Percentiles rank a stretch among this genome's conserved stretches.
Conservation (phyloP, 2,113 vertebrate species). For the Plecotus auritus region DNA sequence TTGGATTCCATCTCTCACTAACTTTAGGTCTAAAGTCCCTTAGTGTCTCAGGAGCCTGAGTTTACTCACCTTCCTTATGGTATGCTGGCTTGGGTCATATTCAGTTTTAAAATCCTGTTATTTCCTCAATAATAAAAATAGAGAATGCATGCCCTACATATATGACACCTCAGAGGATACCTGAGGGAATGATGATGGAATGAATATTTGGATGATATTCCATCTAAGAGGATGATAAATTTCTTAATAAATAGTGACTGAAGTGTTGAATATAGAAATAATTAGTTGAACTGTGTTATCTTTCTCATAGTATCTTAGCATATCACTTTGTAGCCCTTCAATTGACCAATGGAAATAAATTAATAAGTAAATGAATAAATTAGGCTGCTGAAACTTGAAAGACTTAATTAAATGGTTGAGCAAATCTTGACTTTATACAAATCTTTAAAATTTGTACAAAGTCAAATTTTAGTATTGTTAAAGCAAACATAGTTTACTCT, state of each 20-base stretch:
- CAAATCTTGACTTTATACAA: background rate
- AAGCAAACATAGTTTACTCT: background rate
- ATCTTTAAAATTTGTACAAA: background rate
- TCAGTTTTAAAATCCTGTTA: background rate
- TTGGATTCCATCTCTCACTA: background rate
- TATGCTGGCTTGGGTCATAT: background rate
- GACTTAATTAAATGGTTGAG: background rate
- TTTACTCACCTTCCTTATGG: background rate
- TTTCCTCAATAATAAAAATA: background rate
- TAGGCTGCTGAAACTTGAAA: background rate
- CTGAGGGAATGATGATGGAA: background rate
- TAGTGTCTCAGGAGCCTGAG: background rate
- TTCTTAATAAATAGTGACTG: background rate
- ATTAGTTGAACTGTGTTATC: background rate
- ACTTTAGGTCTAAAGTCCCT: background rate
- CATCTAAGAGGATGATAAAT: background rate
- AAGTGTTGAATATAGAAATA: background rate
- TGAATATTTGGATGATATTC: background rate
- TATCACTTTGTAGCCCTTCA: background rate
- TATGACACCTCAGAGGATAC: background rate
- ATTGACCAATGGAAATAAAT: background rate
- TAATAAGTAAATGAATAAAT: background rate
- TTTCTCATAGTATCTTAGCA: background rate
- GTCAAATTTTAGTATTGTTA: background rate
- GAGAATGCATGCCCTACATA: background rate